Conservation (phyloP, 2,113 vertebrate species). For the Sinocyclocheilus rhinocerous region DNA sequence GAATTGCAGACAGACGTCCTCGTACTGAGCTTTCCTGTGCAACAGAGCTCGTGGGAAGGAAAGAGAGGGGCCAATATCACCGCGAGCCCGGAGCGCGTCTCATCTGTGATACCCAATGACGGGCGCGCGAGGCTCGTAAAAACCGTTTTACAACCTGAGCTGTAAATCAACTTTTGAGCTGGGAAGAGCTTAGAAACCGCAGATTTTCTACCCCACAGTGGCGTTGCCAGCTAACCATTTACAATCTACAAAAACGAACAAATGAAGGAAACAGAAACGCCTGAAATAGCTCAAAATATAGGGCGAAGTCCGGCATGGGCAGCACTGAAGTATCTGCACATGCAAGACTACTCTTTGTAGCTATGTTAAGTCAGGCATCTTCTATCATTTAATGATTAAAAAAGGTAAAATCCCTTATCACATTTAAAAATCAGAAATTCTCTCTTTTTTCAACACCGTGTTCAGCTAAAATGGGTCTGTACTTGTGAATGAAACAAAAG, state of each 20-base stretch:
- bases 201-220: constrained; percentile 46
- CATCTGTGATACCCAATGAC: constrained; percentile 53
- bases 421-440: neutral
- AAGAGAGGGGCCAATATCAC: constrained; percentile 48
- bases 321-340: neutral
- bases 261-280: neutral
- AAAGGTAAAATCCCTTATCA: neutral
- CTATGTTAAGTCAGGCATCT: neutral
- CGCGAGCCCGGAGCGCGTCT: constrained; percentile 41
- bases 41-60: constrained; percentile 54
- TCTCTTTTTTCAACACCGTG: neutral
- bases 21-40: neutral
- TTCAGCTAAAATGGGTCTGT: neutral
- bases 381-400: neutral
- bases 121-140: constrained; percentile 59
- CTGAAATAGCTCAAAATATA: neutral
- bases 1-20: constrained; percentile 5
- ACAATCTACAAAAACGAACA: constrained; percentile 14
- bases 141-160: constrained; percentile 52
- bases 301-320: neutral
- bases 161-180: constrained; percentile 56
- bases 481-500: neutral
- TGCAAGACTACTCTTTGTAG: neutral
- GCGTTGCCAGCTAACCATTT: constrained; percentile 41
- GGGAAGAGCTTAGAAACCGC: constrained; percentile 55